A percentile compares a stretch with the other conserved stretches of the same genome.
Conservation (phyloP, 1,140 invertebrate species). For the Gerris buenoi region DNA sequence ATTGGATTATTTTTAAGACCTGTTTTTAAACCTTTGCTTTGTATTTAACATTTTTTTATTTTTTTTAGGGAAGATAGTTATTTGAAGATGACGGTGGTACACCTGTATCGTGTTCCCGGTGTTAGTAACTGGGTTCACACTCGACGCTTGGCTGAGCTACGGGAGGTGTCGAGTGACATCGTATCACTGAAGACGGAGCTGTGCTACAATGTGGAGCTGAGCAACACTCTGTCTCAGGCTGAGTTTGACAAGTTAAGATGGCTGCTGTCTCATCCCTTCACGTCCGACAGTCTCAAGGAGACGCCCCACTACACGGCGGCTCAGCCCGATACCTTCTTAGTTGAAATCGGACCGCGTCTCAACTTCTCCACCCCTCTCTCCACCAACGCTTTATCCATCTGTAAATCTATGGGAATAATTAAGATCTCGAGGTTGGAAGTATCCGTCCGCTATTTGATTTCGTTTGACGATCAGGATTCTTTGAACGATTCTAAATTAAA, state of each 20-base stretch:
- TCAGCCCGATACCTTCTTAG: conserved; percentile 33
- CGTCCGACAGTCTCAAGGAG: conserved; percentile 34
- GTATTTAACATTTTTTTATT: too few species aligned
- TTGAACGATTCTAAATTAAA: conserved; percentile 25
- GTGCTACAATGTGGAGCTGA: conserved; percentile 61
- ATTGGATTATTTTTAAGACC: too few species aligned
- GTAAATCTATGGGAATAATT: conserved; percentile 57
- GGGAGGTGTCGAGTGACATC: conserved; percentile 24
- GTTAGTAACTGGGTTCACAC: conserved; percentile 21
- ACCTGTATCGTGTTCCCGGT: conserved; percentile 26
- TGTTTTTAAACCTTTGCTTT: too few species aligned
- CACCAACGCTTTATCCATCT: conserved; percentile 89
- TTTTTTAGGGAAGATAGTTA: background rate
- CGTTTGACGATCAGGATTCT: conserved; percentile 27
- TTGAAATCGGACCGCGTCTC: conserved; percentile 71
- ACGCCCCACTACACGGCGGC: conserved; percentile 30
- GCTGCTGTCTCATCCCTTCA: conserved; percentile 50
- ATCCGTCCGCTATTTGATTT: conserved; percentile 61
- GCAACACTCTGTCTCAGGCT: conserved; percentile 34
- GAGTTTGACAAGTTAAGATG: conserved; percentile 47
- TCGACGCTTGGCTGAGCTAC: conserved; percentile 22
- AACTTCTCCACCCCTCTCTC: conserved; percentile 90
- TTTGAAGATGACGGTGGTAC: conserved; percentile 18
- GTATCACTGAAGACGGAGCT: conserved; percentile 47
- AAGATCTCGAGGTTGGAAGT: conserved; percentile 64